A percentile compares a stretch with the other conserved stretches of the same genome.
These are phyloP conservation scores for Drosophila longiperda DNA, from an alignment of 2,888 invertebrate genomes.

Conservation along the genomic window DNA sequence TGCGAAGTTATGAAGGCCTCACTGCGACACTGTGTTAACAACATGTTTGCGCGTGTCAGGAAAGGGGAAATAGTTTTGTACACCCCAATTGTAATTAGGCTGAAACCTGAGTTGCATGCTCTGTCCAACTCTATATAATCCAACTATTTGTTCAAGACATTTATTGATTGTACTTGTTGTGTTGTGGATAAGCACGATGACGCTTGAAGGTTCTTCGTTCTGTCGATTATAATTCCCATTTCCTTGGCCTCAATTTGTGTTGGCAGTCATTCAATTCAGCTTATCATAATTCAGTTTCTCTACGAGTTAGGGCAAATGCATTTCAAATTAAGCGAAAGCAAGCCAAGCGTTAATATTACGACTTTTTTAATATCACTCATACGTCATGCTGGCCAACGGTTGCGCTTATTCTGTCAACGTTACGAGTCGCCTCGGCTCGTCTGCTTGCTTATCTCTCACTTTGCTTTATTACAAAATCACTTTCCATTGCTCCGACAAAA, in stretches of 20 bases:
- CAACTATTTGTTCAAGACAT: conserved; percentile 11
- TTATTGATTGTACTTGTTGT: conserved; percentile 42
- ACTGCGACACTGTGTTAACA: neutral
- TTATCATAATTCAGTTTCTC: conserved; percentile 36
- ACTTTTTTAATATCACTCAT: conserved; percentile 66
- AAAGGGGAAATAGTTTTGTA: neutral
- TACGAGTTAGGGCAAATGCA: conserved; percentile 29
- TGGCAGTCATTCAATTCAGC: conserved; percentile 20
- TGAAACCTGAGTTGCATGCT: conserved; percentile 26
- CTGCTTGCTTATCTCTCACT: conserved; percentile 40
- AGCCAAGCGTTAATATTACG: conserved; percentile 45
- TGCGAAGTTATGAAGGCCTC: neutral
- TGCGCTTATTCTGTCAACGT: conserved; percentile 40
- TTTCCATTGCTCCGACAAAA: conserved; percentile 23
- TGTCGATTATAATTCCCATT: conserved; percentile 19
- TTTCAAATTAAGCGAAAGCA: conserved; percentile 43
- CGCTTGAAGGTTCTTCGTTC: neutral
- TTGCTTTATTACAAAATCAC: conserved; percentile 69
- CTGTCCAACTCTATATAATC: conserved; percentile 16
- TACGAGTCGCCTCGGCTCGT: neutral
- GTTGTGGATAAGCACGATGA: neutral
- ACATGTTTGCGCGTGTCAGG: neutral
- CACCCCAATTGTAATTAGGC: conserved; percentile 53
- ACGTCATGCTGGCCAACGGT: conserved; percentile 49
- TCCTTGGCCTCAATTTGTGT: conserved; percentile 24